Evolutionary conservation across 2,797 vertebrate species (phyloP).

Genomic region (Tolypeutes matacus): DNA sequence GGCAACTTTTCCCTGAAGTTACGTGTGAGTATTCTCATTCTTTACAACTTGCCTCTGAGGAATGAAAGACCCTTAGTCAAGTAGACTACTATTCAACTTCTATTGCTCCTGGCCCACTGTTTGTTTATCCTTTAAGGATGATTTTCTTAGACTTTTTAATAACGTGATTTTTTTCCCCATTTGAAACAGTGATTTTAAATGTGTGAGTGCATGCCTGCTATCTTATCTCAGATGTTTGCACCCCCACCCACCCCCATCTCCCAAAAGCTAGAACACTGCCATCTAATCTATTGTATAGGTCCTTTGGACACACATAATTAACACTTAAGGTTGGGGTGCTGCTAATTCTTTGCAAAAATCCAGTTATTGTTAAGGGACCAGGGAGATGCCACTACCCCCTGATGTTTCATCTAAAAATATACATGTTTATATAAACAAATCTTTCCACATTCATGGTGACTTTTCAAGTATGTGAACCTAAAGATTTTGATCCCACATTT

Average conservation of each 20-base stretch:
- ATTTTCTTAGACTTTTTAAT: slow-evolving; percentile 69
- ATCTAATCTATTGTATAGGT: slow-evolving; percentile 71
- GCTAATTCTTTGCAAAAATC: slow-evolving; percentile 71
- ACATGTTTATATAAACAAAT: slow-evolving; percentile 78
- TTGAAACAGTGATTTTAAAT: slow-evolving; percentile 63
- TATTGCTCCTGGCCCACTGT: slow-evolving; percentile 56
- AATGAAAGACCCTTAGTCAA: slow-evolving; percentile 70
- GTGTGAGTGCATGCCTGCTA: slow-evolving; percentile 69
- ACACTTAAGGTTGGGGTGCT: slow-evolving; percentile 64
- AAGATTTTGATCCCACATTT: slow-evolving; percentile 77
- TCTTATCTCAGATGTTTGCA: slow-evolving; percentile 59
- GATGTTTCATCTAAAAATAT: slow-evolving; percentile 67
- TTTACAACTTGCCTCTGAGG: slow-evolving; percentile 77
- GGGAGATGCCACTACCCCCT: slow-evolving; percentile 72
- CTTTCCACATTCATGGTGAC: slow-evolving; percentile 63
- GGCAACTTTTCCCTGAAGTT: slow-evolving; percentile 78
- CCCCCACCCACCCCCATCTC: slow-evolving; percentile 10
- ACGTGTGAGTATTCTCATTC: slow-evolving; percentile 77
- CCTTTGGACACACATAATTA: slow-evolving; percentile 31
- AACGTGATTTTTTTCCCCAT: background rate
- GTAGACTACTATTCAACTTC: slow-evolving; percentile 71
- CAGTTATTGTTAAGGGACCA: slow-evolving; percentile 76
- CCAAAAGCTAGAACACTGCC: slow-evolving; percentile 84
- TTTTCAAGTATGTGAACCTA: slow-evolving; percentile 71
- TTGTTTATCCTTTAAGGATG: slow-evolving; percentile 67